Evolutionary conservation across 2,888 invertebrate genomes (phyloP).

Genomic region (Megaustenia siamemsis): DNA sequence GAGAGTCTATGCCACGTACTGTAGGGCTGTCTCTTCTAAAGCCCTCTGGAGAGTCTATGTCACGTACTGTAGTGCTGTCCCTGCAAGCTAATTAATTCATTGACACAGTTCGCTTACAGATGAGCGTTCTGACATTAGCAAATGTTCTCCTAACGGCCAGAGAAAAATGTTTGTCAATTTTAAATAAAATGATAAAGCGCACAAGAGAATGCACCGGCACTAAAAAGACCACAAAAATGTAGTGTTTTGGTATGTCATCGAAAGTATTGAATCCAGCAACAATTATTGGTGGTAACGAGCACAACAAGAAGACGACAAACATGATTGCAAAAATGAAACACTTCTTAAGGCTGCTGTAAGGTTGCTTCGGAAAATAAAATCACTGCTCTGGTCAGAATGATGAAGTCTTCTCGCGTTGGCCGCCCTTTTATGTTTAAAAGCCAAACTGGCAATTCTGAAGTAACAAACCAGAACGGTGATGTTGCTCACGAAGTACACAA

Average conservation of each 20-base stretch:
- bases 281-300: not conserved
- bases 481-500: not conserved
- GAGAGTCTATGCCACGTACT: no score
- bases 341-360: not conserved
- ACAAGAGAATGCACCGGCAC: not conserved
- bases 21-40: no score
- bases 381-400: no score
- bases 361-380: not conserved
- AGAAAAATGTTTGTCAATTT: slow-evolving; percentile 2
- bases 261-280: not conserved
- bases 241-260: not conserved
- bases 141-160: not conserved
- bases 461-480: slow-evolving; percentile 5
- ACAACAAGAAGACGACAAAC: slow-evolving; percentile 1
- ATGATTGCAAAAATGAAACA: slow-evolving; percentile 12
- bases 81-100: not conserved
- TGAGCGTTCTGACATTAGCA: not conserved
- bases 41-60: no score
- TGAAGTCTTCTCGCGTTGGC: not conserved
- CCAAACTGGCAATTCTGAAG: slow-evolving; percentile 17
- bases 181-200: not conserved
- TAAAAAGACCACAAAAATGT: not conserved
- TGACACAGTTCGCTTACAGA: not conserved
- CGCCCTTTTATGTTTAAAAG: slow-evolving; percentile 7
- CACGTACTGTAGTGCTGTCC: no score